phyloP scores from a whole-genome alignment of 2,888 invertebrate genomes.

The Abscondita cerata region DNA sequence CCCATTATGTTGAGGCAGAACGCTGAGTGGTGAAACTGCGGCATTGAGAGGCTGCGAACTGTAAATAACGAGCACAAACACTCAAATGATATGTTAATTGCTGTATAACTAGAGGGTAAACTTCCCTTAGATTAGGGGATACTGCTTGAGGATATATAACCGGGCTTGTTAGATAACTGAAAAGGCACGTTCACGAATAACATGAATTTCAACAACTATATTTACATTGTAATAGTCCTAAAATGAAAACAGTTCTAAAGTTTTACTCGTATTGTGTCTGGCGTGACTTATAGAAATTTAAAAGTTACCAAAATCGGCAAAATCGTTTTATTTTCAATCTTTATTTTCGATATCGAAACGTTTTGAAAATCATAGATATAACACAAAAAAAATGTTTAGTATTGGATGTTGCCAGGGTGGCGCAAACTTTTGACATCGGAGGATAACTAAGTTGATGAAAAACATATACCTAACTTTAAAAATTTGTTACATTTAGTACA shows the following conservation, averaged over 20 bases:
- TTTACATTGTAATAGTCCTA: constrained; percentile 45
- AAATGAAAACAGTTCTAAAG: constrained; percentile 29
- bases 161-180: constrained; percentile 51
- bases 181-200: constrained; percentile 57
- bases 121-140: constrained; percentile 45
- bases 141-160: constrained; percentile 47
- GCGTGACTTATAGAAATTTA: constrained; percentile 16
- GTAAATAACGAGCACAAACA: constrained; percentile 52
- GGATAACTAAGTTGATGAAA: too few relatives aligned
- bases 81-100: constrained; percentile 57
- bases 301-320: constrained; percentile 2
- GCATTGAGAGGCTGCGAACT: constrained; percentile 47
- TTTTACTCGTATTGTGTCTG: background rate
- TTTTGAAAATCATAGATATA: too few relatives aligned
- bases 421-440: too few relatives aligned
- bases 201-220: constrained; percentile 52
- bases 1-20: constrained; percentile 47
- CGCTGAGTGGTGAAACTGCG: constrained; percentile 37
- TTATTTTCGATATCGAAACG: too few relatives aligned
- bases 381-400: too few relatives aligned
- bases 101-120: constrained; percentile 54
- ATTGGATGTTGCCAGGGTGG: too few relatives aligned
- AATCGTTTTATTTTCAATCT: too few relatives aligned
- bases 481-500: too few relatives aligned
- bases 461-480: too few relatives aligned